Evolutionary conservation across 2,888 invertebrate genomes (phyloP).

Genomic region (Anoncus sp.): DNA sequence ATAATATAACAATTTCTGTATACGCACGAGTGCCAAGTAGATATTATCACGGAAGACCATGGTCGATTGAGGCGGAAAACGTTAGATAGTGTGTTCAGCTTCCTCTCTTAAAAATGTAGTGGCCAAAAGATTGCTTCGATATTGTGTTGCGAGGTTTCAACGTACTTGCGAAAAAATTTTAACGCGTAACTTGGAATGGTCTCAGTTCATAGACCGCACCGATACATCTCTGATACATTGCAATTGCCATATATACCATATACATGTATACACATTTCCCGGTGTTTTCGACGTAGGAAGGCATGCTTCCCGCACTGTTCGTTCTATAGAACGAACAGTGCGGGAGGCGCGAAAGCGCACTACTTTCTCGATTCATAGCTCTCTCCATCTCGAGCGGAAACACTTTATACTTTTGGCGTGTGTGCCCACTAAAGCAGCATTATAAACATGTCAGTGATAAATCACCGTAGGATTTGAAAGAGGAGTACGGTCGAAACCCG

Average conservation of each 20-base stretch:
- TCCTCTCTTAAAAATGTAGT: not conserved
- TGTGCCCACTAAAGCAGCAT: slow-evolving; percentile 62
- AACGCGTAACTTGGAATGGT: too few species aligned
- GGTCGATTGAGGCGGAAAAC: too few species aligned
- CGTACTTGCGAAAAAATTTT: too few species aligned
- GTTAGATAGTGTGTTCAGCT: not conserved
- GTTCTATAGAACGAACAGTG: too few species aligned
- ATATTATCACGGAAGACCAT: too few species aligned
- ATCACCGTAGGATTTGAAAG: slow-evolving; percentile 70
- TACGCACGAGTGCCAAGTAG: too few species aligned
- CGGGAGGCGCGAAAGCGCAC: slow-evolving; percentile 6
- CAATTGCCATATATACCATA: not conserved
- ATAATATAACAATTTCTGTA: too few species aligned
- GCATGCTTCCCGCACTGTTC: not conserved
- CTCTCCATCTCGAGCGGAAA: slow-evolving; percentile 54
- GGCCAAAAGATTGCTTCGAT: not conserved
- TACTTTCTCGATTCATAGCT: slow-evolving; percentile 48
- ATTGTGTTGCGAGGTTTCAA: not conserved
- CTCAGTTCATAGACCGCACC: not conserved
- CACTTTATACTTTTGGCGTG: slow-evolving; percentile 62
- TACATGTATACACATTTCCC: not conserved
- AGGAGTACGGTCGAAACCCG: slow-evolving; percentile 53
- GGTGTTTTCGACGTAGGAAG: slow-evolving; percentile 19
- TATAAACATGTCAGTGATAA: slow-evolving; percentile 78
- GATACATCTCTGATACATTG: slow-evolving; percentile 2